Conservation (phyloP, 2,797 vertebrate genomes). For the Thalassophryne amazonica region DNA sequence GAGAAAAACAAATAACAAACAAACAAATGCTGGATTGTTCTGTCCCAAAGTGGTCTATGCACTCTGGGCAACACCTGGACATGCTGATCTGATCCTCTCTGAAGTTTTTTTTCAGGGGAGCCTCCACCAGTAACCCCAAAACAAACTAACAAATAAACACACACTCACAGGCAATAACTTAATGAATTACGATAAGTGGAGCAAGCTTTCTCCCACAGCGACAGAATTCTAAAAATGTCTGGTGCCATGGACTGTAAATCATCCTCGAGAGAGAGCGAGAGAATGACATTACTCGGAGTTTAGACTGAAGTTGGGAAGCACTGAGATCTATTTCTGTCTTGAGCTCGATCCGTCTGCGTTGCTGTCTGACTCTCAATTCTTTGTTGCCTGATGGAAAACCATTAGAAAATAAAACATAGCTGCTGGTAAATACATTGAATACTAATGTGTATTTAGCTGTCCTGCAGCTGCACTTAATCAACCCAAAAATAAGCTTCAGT, state of each 20-base stretch:
- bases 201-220: too few relatives aligned
- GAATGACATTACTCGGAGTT: not conserved
- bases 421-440: not conserved
- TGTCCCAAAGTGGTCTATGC: too few relatives aligned
- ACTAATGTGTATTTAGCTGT: not conserved
- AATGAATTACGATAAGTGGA: not conserved
- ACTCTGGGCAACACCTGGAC: too few relatives aligned
- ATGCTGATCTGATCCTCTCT: too few relatives aligned
- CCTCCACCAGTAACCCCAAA: too few relatives aligned
- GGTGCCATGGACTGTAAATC: not conserved
- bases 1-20: too few relatives aligned
- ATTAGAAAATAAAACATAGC: not conserved
- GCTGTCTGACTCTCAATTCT: too few relatives aligned
- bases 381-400: not conserved
- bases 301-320: not conserved
- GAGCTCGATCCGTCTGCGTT: not conserved
- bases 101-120: too few relatives aligned
- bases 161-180: not conserved
- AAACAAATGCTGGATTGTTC: too few relatives aligned
- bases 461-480: not conserved
- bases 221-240: not conserved
- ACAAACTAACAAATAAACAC: too few relatives aligned
- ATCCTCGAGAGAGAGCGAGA: not conserved
- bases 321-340: slow-evolving; percentile 5
- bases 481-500: not conserved